Conservation (phyloP, 2,888 invertebrate genomes). For the Pyrochroa serraticornis region DNA sequence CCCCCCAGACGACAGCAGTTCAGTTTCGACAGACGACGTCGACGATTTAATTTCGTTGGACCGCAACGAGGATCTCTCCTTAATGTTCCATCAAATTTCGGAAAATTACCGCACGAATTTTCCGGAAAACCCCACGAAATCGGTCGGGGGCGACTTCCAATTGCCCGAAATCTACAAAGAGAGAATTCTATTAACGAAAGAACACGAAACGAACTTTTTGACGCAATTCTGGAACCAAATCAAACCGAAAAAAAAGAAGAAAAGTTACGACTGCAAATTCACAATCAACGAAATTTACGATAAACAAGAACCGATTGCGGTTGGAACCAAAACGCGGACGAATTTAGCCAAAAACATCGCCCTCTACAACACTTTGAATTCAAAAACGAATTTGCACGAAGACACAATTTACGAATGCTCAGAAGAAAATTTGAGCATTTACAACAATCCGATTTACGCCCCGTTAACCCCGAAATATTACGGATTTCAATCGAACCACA, state of each 20-base stretch:
- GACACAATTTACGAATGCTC: constrained; percentile 57
- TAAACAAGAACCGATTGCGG: constrained; percentile 2
- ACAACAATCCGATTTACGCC: constrained; percentile 55
- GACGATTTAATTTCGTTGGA: constrained; percentile 52
- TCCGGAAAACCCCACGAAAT: constrained; percentile 37
- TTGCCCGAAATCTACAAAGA: constrained; percentile 50
- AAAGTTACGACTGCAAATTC: constrained; percentile 40
- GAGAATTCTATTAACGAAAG: constrained; percentile 35
- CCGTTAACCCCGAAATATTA: constrained; percentile 32
- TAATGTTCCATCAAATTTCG: constrained; percentile 46
- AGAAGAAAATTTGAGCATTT: constrained; percentile 51
- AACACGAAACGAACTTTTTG: constrained; percentile 31
- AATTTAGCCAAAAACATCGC: constrained; percentile 46
- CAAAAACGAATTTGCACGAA: constrained; percentile 53
- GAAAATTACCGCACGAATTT: constrained; percentile 54
- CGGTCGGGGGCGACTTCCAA: constrained; percentile 32
- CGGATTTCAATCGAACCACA: constrained; percentile 40
- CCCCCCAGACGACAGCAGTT: constrained; percentile 44
- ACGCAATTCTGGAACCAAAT: constrained; percentile 40
- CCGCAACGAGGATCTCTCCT: constrained; percentile 35
- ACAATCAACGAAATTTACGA: constrained; percentile 47
- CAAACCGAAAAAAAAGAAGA: constrained; percentile 36
- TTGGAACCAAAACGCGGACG: constrained; percentile 27
- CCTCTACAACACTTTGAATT: constrained; percentile 48
- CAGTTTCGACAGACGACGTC: constrained; percentile 50